Evolutionary conservation across 1,140 invertebrate species (phyloP).

Genomic region (Calycopis cecrops): DNA sequence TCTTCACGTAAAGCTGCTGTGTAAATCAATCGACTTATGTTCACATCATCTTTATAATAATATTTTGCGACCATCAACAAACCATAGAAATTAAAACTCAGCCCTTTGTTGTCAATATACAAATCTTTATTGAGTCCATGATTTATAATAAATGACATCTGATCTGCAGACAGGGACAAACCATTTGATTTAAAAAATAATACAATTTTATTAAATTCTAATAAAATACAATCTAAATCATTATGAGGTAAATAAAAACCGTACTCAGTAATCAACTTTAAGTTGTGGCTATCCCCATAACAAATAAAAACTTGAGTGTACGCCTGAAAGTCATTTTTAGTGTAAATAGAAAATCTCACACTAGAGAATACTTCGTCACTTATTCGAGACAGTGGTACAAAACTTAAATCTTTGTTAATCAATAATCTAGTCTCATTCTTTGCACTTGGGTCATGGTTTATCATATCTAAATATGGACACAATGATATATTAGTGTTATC

Average conservation of each 20-base stretch:
- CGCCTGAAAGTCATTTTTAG: conserved; percentile 73
- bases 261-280: conserved; percentile 83
- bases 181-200: conserved; percentile 41
- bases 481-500: conserved; percentile 80
- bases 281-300: conserved; percentile 84
- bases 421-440: conserved; percentile 73
- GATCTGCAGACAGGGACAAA: conserved; percentile 47
- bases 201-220: conserved; percentile 64
- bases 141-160: conserved; percentile 66
- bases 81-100: conserved; percentile 76
- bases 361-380: conserved; percentile 52
- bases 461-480: conserved; percentile 85
- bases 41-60: conserved; percentile 47
- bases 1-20: conserved; percentile 56
- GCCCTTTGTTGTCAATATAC: conserved; percentile 72
- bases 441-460: conserved; percentile 80
- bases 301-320: conserved; percentile 83
- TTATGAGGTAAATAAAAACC: conserved; percentile 81
- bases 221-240: conserved; percentile 77
- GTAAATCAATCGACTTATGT: conserved; percentile 59
- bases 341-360: conserved; percentile 73
- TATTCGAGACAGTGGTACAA: conserved; percentile 67
- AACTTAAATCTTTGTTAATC: conserved; percentile 46
- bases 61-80: conserved; percentile 60
- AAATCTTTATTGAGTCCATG: conserved; percentile 73